These are phyloP conservation scores for Stegophylla sp. DNA, from an alignment of 2,888 invertebrate species.

Conservation along the genomic window DNA sequence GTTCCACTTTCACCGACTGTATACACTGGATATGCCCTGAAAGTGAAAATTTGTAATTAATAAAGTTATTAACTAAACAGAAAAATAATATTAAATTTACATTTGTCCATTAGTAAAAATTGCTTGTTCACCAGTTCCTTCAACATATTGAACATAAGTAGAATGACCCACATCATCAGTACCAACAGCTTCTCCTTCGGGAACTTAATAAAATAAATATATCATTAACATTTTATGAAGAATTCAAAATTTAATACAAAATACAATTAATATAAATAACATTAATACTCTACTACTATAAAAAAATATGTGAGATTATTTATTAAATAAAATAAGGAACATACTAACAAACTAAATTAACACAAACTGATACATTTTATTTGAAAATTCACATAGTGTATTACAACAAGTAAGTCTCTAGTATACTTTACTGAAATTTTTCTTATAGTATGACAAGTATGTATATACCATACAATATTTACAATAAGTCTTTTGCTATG, in stretches of 20 bases:
- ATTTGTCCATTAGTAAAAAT: constrained; percentile 73
- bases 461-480: no score
- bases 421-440: no score
- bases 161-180: constrained; percentile 70
- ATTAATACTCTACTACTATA: no score
- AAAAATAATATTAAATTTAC: constrained; percentile 64
- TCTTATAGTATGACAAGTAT: no score
- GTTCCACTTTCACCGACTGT: constrained; percentile 72
- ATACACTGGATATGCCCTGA: constrained; percentile 79
- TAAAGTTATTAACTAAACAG: neutral
- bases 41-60: constrained; percentile 58
- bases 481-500: no score
- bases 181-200: constrained; percentile 67
- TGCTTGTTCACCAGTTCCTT: constrained; percentile 69
- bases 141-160: constrained; percentile 72
- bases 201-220: constrained; percentile 64
- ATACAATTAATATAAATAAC: constrained; percentile 22
- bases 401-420: no score
- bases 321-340: constrained; percentile 6
- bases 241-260: neutral
- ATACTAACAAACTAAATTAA: no score
- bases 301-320: neutral
- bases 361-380: no score
- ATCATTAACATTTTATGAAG: no score
- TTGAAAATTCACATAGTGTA: no score